These are phyloP conservation scores for Bugulina stolonifera DNA, from an alignment of 2,888 invertebrate genomes.

Conservation along the genomic window DNA sequence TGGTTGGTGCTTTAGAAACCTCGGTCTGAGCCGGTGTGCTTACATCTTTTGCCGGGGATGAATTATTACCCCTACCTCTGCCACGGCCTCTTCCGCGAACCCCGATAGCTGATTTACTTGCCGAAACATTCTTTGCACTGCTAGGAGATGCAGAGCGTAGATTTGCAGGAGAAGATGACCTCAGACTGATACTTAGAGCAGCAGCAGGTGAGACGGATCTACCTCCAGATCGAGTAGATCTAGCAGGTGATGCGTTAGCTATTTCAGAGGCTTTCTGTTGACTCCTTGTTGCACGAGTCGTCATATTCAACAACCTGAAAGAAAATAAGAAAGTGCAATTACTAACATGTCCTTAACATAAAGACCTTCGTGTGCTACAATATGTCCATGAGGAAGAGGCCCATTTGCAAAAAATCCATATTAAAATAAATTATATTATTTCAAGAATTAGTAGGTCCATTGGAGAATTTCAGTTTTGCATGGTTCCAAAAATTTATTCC, in stretches of 20 bases:
- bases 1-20: not conserved
- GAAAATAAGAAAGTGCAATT: no score
- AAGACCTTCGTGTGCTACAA: no score
- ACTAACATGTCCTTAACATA: no score
- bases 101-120: not conserved
- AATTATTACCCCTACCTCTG: not conserved
- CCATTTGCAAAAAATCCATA: no score
- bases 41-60: not conserved
- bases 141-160: not conserved
- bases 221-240: not conserved
- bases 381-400: no score
- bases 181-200: not conserved
- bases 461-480: no score
- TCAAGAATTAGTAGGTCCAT: no score
- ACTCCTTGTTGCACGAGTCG: constrained; percentile 3
- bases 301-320: not conserved
- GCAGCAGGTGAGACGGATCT: not conserved
- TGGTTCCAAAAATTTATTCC: no score
- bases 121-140: not conserved
- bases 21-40: not conserved
- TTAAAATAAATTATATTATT: no score
- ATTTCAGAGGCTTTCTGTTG: not conserved
- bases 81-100: constrained; percentile 3
- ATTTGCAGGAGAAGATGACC: constrained; percentile 13
- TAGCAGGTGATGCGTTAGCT: constrained; percentile 10